These are phyloP conservation scores for Chrosomus eos DNA, from an alignment of 2,797 vertebrate genomes.

Conservation along the genomic window DNA sequence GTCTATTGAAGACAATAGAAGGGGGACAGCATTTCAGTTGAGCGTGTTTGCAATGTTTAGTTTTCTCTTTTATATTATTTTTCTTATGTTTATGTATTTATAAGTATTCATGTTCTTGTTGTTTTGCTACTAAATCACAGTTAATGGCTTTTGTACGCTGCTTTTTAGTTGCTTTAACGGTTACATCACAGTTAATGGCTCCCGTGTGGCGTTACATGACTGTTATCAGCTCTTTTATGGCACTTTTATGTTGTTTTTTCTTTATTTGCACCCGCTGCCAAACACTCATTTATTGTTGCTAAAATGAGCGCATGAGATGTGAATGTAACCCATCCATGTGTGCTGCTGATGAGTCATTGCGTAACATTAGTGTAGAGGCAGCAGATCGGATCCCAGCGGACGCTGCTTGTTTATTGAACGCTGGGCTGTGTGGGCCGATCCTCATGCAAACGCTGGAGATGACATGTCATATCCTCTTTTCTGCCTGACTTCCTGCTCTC, in stretches of 20 bases:
- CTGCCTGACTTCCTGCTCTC: conserved; percentile 75
- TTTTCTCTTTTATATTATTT: background rate
- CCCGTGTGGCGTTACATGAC: background rate
- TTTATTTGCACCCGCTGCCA: conserved; percentile 6
- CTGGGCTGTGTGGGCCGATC: conserved; percentile 50
- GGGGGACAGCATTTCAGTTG: background rate
- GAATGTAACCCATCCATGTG: conserved; percentile 48
- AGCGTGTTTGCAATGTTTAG: background rate
- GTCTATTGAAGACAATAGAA: background rate
- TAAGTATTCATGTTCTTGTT: background rate
- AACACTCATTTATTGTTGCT: conserved; percentile 44
- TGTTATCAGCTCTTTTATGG: conserved; percentile 14
- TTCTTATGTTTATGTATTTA: background rate
- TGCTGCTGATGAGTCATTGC: conserved; percentile 44
- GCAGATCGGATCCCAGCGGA: conserved; percentile 50
- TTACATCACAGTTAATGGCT: conserved; percentile 19
- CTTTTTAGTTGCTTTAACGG: conserved; percentile 5
- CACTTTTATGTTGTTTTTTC: background rate
- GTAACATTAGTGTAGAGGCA: conserved; percentile 47
- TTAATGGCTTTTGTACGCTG: conserved; percentile 5
- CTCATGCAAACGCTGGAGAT: conserved; percentile 39
- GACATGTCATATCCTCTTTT: conserved; percentile 75
- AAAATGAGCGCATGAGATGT: conserved; percentile 56
- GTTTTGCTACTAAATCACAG: conserved; percentile 8
- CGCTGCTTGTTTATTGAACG: conserved; percentile 52